Conservation (phyloP, 2,797 vertebrate species). For the Onychomys torridus region DNA sequence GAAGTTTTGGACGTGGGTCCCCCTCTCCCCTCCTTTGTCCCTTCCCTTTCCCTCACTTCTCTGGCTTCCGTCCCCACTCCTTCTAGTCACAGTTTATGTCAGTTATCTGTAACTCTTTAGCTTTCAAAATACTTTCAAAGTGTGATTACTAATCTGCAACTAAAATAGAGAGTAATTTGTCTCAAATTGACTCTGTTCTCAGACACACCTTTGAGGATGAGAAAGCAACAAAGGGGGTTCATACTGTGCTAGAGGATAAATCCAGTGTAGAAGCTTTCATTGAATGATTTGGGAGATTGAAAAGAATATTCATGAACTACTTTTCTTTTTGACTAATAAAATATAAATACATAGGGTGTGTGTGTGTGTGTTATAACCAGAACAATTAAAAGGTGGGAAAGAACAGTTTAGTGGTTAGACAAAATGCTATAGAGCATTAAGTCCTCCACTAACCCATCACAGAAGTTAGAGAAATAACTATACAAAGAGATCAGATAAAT, state of each 20-base stretch:
- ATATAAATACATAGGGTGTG: neutral
- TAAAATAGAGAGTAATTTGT: neutral
- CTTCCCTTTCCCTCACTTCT: neutral
- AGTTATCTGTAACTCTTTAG: neutral
- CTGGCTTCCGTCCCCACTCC: accelerated
- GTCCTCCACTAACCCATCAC: neutral
- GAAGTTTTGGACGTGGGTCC: neutral
- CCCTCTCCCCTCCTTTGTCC: neutral
- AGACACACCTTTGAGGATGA: neutral
- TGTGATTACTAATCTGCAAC: neutral
- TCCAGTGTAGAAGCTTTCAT: neutral
- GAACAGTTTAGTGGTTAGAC: neutral
- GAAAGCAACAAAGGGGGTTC: neutral
- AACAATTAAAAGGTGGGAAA: neutral
- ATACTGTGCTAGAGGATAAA: neutral
- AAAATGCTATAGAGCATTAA: neutral
- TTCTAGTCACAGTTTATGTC: neutral
- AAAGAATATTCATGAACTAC: neutral
- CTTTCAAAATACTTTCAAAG: neutral
- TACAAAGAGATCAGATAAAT: neutral
- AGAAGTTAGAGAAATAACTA: neutral
- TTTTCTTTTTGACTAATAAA: neutral
- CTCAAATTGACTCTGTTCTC: neutral
- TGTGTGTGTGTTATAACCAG: neutral
- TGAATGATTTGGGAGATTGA: neutral